Conservation (phyloP, 2,888 invertebrate genomes). For the Tiliacea citrago region DNA sequence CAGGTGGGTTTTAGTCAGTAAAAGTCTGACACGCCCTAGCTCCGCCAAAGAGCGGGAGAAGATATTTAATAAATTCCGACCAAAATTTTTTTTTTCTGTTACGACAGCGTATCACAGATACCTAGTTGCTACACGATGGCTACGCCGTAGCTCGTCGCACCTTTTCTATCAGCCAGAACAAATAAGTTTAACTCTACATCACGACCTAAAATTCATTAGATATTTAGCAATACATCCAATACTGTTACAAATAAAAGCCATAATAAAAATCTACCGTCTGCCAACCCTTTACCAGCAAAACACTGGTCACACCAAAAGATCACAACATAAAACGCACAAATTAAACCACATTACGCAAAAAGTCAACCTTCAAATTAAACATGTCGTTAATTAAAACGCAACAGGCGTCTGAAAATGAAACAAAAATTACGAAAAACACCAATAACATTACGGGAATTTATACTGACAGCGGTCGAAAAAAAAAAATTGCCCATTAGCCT, state of each 20-base stretch:
- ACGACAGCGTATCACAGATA: conserved; percentile 4
- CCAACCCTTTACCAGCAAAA: conserved; percentile 14
- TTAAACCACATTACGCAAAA: conserved; percentile 48
- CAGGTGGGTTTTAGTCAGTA: too few relatives aligned
- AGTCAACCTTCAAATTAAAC: conserved; percentile 47
- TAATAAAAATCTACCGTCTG: neutral
- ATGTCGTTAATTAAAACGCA: conserved; percentile 62
- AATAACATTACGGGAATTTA: conserved; percentile 67
- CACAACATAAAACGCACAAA: conserved; percentile 27
- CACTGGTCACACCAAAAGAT: conserved; percentile 1
- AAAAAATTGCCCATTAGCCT: conserved; percentile 75
- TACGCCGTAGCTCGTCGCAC: conserved; percentile 21
- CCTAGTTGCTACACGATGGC: conserved; percentile 1
- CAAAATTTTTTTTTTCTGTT: too few relatives aligned
- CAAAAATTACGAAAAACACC: conserved; percentile 49
- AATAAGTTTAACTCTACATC: neutral
- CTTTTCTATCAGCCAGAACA: neutral
- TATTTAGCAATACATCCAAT: neutral
- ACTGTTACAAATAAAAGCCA: neutral
- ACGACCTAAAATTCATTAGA: neutral
- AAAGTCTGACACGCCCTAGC: too few relatives aligned
- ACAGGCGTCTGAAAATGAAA: conserved; percentile 64
- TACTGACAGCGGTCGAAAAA: conserved; percentile 72
- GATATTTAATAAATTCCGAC: too few relatives aligned
- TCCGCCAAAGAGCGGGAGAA: too few relatives aligned